These are phyloP conservation scores for Herpetotheres cachinnans DNA, from an alignment of 2,113 vertebrate species.

Conservation along the genomic window DNA sequence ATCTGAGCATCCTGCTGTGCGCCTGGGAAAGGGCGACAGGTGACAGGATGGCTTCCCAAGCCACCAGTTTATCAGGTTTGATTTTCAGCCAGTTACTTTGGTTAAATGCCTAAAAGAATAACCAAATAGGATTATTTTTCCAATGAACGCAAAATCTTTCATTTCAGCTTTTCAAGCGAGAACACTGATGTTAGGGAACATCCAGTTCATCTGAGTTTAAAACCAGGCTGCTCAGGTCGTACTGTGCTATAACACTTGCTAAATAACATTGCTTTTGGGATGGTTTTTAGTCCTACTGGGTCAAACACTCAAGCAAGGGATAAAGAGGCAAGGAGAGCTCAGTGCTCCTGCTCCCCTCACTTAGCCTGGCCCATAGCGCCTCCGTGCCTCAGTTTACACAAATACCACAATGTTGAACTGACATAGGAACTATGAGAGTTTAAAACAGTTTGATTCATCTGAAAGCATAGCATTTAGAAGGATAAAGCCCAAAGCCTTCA, in stretches of 20 bases:
- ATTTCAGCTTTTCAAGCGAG: neutral
- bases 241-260: neutral
- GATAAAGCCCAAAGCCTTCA: neutral
- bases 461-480: neutral
- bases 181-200: neutral
- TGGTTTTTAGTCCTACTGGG: neutral
- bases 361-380: neutral
- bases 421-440: accelerated
- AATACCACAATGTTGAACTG: accelerated
- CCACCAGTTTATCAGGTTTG: accelerated
- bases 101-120: neutral
- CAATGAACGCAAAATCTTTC: neutral
- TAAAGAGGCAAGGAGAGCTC: neutral
- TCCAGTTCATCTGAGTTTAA: neutral
- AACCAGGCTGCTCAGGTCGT: accelerated
- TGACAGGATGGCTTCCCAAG: neutral
- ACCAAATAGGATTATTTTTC: neutral
- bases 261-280: accelerated
- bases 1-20: neutral
- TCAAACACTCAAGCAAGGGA: neutral
- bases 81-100: neutral
- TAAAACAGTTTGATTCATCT: neutral
- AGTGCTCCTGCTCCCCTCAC: neutral
- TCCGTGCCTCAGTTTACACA: neutral
- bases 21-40: neutral